A percentile compares a stretch with the other conserved stretches of the same genome.
phyloP scores from a whole-genome alignment of 1,140 invertebrate species.

The Danaus plexippus region DNA sequence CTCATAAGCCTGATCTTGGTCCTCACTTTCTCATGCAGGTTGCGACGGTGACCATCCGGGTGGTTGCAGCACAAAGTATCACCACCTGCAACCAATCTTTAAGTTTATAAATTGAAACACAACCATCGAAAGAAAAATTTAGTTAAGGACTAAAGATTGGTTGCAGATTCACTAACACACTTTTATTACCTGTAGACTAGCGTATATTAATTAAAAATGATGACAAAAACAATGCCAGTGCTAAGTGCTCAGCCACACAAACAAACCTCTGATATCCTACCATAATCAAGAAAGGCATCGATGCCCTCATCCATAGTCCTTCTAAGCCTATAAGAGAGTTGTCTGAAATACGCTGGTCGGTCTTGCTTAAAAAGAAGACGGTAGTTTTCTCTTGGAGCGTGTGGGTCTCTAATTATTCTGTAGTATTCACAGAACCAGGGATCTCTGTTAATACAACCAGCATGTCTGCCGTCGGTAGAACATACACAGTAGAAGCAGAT shows the following conservation, averaged over 20 bases:
- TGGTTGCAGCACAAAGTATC: constrained; percentile 60
- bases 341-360: constrained; percentile 46
- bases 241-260: background rate
- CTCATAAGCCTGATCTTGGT: constrained; percentile 42
- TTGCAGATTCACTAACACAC: constrained; percentile 25
- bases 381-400: constrained; percentile 34
- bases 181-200: background rate
- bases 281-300: constrained; percentile 37
- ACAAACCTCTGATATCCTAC: constrained; percentile 30
- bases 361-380: constrained; percentile 37
- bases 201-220: background rate
- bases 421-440: constrained; percentile 48
- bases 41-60: constrained; percentile 50
- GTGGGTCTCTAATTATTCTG: constrained; percentile 26
- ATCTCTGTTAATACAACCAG: constrained; percentile 38
- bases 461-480: constrained; percentile 22
- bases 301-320: constrained; percentile 54
- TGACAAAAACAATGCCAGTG: background rate
- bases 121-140: background rate
- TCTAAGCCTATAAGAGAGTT: constrained; percentile 45
- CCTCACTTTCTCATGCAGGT: constrained; percentile 42
- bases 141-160: constrained; percentile 32
- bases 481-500: constrained; percentile 54
- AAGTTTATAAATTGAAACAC: constrained; percentile 24
- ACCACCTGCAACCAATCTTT: constrained; percentile 65